phyloP scores from a whole-genome alignment of 23 tunicate species.

The Diplosoma virens region DNA sequence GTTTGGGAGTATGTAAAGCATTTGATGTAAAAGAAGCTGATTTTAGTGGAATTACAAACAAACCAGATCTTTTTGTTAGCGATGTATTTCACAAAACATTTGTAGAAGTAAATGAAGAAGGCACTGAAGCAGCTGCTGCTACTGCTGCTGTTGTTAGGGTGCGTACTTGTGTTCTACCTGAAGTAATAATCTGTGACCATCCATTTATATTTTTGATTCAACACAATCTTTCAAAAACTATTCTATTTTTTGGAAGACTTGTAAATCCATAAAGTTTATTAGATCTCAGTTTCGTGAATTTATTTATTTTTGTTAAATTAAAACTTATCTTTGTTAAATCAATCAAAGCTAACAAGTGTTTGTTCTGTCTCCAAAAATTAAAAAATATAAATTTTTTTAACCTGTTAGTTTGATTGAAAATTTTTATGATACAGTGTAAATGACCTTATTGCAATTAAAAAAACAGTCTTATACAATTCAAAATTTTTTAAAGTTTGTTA shows the following conservation, averaged over 20 bases:
- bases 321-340: too few relatives aligned
- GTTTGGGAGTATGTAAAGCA: conserved; percentile 30
- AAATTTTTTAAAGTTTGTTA: too few relatives aligned
- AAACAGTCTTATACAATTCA: too few relatives aligned
- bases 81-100: conserved; percentile 68
- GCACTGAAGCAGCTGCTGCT: conserved; percentile 92
- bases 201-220: conserved; percentile 74
- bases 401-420: too few relatives aligned
- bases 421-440: too few relatives aligned
- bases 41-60: conserved; percentile 36
- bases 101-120: conserved; percentile 88
- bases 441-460: too few relatives aligned
- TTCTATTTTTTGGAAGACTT: conserved; percentile 62
- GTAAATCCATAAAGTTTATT: not conserved
- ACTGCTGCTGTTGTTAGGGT: conserved; percentile 51
- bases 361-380: too few relatives aligned
- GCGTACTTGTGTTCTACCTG: conserved; percentile 18
- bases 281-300: not conserved
- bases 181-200: conserved; percentile 65
- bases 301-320: too few relatives aligned
- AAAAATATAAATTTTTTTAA: too few relatives aligned
- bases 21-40: conserved; percentile 44
- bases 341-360: too few relatives aligned
- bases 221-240: conserved; percentile 51
- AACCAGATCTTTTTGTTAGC: conserved; percentile 40